These are phyloP conservation scores for Alviniconcha strummeri DNA, from an alignment of 2,888 invertebrate species.

Conservation along the genomic window DNA sequence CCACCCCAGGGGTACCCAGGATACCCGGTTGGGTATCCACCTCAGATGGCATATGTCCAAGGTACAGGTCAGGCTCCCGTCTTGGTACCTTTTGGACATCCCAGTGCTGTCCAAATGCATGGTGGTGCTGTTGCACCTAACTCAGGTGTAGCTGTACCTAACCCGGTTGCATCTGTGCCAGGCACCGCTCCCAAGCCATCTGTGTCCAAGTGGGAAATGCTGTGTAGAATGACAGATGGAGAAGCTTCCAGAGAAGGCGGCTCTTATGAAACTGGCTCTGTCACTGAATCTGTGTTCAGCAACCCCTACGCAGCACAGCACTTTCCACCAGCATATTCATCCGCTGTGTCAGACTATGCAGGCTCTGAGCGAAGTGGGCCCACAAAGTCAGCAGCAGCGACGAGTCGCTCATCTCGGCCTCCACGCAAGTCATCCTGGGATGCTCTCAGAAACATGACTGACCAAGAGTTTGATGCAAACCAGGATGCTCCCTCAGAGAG, in stretches of 20 bases:
- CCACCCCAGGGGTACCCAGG: conserved; percentile 23
- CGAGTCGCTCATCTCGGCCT: background rate
- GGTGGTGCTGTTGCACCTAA: conserved; percentile 32
- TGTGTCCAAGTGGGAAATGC: conserved; percentile 64
- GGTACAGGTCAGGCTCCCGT: conserved; percentile 36
- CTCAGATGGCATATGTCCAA: conserved; percentile 30
- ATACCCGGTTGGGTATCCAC: conserved; percentile 23
- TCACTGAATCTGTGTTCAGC: conserved; percentile 60
- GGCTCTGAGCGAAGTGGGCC: conserved; percentile 27
- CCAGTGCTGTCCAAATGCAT: conserved; percentile 16
- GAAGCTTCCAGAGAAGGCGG: conserved; percentile 37
- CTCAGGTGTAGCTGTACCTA: conserved; percentile 34
- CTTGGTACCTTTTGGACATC: conserved; percentile 33
- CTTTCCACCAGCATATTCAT: background rate
- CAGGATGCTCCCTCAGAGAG: conserved; percentile 29
- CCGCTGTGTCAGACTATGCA: conserved; percentile 26
- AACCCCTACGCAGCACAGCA: conserved; percentile 15
- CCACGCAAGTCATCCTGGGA: conserved; percentile 20
- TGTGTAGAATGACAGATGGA: conserved; percentile 59
- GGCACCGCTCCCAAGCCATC: conserved; percentile 41
- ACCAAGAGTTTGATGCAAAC: conserved; percentile 15
- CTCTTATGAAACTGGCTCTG: conserved; percentile 54
- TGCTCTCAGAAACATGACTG: conserved; percentile 22
- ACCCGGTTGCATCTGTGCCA: conserved; percentile 47
- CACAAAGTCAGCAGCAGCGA: background rate